These are phyloP conservation scores for Gambusia holbrooki DNA, from an alignment of 2,113 vertebrate species.

Conservation along the genomic window DNA sequence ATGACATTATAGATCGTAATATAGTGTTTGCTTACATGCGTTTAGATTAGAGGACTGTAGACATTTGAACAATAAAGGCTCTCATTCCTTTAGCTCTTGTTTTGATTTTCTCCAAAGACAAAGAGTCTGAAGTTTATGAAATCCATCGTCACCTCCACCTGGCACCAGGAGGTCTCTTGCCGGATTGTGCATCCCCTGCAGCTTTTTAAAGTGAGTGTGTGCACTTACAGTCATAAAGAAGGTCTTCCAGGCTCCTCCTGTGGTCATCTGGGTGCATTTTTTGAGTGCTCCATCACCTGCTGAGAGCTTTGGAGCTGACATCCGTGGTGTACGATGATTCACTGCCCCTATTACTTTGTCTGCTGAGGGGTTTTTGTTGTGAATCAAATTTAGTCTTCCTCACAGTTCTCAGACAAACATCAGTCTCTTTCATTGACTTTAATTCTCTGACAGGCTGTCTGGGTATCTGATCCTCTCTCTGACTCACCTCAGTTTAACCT, in stretches of 20 bases:
- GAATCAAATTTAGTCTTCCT: constrained; percentile 26
- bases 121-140: background rate
- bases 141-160: constrained; percentile 37
- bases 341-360: constrained; percentile 11
- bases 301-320: constrained; percentile 46
- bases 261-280: constrained; percentile 16
- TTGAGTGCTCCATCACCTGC: constrained; percentile 47
- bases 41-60: background rate
- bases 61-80: background rate
- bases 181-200: background rate
- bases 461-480: constrained; percentile 64
- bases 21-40: background rate
- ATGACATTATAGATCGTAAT: background rate
- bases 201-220: background rate
- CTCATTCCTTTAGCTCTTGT: background rate
- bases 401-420: constrained; percentile 49
- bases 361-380: constrained; percentile 10
- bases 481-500: constrained; percentile 52
- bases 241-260: constrained; percentile 32
- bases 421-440: constrained; percentile 58
- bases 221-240: constrained; percentile 1
- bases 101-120: background rate
- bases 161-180: background rate
- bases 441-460: constrained; percentile 55
- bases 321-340: constrained; percentile 49